Evolutionary conservation across 2,113 vertebrate species (phyloP), one percentile per base, ranked within the genome.

Genomic region (Gallinago paraguaiae): DNA sequence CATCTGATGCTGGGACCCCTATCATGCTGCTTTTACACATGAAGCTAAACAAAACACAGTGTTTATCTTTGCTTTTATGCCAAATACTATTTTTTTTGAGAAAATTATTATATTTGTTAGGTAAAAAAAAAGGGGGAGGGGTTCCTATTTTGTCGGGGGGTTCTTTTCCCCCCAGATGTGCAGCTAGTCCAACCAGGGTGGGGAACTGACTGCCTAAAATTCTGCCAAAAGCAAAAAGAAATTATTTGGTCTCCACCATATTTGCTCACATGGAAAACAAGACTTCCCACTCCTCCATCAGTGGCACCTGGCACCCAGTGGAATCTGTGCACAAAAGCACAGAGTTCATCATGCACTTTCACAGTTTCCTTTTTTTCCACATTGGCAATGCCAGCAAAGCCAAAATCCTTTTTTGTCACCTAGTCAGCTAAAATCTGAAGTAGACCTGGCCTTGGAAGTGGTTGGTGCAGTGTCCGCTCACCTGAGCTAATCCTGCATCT

Each of bases 61-160:
- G 7, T 45, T 86, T 71, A 25, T 33, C 5, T 74, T 41, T 28
- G 45, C 1, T 41, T 84, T 33, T 7, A 33, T 27, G 12, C 1
- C 65, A 51, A 16, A 6, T 13, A 17, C 46, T 22, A 17, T 51
- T 70, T 37, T 23, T 23, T 28, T 63, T 30, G 1, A 27, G 2
- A 25, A 41, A 48, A 50, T 19, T 0, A 11, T 13, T 60, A 1
- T 7, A 72, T 76, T 70, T 54, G 4, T 9, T 59, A n/a, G 18
- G 4, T 43, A 7, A 37, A 51, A 35, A 18, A 43, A 33, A 11
- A 13, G 0, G 2, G 37, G 37, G n/a, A n/a, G n/a, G n/a, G n/a
- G n/a, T n/a, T n/a, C 16, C 5, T 87, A 10, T 76, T 82, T 86
- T 69, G 5, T 37, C 15, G 43, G 7, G 30, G 1, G 1, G 24